Conservation (phyloP, 2,888 invertebrate species). For the Lasioglossum oenotherae region DNA sequence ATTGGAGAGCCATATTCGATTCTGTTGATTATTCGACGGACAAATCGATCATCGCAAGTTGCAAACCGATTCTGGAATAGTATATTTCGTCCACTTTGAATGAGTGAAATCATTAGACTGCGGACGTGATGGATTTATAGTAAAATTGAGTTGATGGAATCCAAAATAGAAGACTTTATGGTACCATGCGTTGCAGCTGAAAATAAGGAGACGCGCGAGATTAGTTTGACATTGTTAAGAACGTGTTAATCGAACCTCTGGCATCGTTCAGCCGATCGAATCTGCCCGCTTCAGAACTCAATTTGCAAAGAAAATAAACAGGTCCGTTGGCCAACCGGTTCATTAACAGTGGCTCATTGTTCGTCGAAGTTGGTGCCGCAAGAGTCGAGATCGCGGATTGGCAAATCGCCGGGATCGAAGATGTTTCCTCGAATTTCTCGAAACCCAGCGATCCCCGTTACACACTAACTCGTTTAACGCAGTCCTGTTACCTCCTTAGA, state of each 20-base stretch:
- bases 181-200: neutral
- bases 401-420: neutral
- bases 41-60: neutral
- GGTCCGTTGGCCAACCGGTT: neutral
- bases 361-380: neutral
- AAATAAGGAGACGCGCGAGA: neutral
- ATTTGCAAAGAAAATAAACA: conserved; percentile 10
- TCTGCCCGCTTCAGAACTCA: neutral
- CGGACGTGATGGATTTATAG: neutral
- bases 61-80: neutral
- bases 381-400: neutral
- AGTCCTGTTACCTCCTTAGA: conserved; percentile 7
- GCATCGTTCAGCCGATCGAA: neutral
- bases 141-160: neutral
- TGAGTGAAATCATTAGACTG: neutral
- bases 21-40: neutral
- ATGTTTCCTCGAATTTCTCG: conserved; percentile 1
- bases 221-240: neutral
- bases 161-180: neutral
- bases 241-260: neutral
- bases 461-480: conserved; percentile 37
- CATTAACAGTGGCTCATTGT: neutral
- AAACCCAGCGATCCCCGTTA: neutral
- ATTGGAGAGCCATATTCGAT: neutral
- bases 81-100: neutral